phyloP scores from a whole-genome alignment of 1,140 invertebrate genomes.

The Caenorhabditis brenneri region DNA sequence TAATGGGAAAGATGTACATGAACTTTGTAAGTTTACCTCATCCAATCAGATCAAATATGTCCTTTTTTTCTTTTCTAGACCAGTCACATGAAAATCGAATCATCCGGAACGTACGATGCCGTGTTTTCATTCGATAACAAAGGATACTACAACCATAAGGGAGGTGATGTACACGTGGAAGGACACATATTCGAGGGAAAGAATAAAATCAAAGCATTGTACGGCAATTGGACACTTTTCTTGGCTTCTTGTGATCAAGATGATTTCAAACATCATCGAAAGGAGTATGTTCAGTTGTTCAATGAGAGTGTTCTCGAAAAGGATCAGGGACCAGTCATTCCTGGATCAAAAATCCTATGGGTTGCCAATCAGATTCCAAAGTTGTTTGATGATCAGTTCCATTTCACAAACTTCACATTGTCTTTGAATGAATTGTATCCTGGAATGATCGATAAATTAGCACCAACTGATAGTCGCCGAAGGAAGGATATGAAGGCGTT shows the following conservation, averaged over 20 bases:
- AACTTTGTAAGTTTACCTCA: conserved; percentile 80
- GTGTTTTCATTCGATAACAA: conserved; percentile 79
- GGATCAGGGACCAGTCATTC: conserved; percentile 29
- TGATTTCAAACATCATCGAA: conserved; percentile 77
- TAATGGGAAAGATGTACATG: conserved; percentile 96
- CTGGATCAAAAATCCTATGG: conserved; percentile 47
- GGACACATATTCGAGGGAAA: conserved; percentile 87
- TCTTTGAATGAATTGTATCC: conserved; percentile 85
- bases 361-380: conserved; percentile 37
- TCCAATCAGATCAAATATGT: not conserved
- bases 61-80: conserved; percentile 12
- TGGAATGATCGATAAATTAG: conserved; percentile 74
- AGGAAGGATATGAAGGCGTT: conserved; percentile 83
- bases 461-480: conserved; percentile 86
- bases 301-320: not conserved
- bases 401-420: conserved; percentile 91
- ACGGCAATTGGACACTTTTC: conserved; percentile 91
- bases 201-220: conserved; percentile 81
- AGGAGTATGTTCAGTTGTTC: conserved; percentile 37
- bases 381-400: conserved; percentile 79
- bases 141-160: conserved; percentile 82
- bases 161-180: conserved; percentile 78
- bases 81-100: conserved; percentile 52
- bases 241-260: conserved; percentile 79
- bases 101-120: conserved; percentile 36